These are phyloP conservation scores for Polydrusus pterygomalis DNA, from an alignment of 2,888 invertebrate genomes.

Conservation along the genomic window DNA sequence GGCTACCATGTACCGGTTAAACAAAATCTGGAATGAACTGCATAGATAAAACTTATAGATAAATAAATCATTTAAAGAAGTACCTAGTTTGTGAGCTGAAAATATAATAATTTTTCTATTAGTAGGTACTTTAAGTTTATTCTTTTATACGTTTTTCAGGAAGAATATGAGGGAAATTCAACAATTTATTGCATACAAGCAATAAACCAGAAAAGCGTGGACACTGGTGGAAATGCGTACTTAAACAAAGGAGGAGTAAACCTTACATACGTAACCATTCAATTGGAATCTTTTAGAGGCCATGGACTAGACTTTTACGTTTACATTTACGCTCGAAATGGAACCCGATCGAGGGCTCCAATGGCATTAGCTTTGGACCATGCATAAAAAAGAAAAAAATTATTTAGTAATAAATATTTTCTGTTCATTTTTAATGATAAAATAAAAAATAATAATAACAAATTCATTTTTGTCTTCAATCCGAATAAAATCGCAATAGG, in stretches of 20 bases:
- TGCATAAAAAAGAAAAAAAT: background rate
- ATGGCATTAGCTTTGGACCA: background rate
- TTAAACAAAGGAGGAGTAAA: slow-evolving; percentile 50
- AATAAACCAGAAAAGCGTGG: slow-evolving; percentile 39
- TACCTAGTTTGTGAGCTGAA: no score
- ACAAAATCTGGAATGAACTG: no score
- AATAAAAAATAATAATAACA: no score
- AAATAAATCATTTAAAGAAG: no score
- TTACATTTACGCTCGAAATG: slow-evolving; percentile 18
- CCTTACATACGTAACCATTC: slow-evolving; percentile 42
- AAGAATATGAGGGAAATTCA: slow-evolving; percentile 44
- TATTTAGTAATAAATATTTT: background rate
- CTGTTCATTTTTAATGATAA: background rate
- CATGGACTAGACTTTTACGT: slow-evolving; percentile 51
- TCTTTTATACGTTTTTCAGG: no score
- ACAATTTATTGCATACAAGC: slow-evolving; percentile 53
- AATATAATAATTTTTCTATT: no score
- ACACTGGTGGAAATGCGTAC: slow-evolving; percentile 40
- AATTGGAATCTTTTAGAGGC: slow-evolving; percentile 47
- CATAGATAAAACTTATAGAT: no score
- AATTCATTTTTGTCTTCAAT: no score
- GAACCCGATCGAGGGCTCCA: background rate
- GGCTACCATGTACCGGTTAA: no score
- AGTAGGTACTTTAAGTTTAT: no score
- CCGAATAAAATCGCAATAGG: no score